A percentile compares a stretch with the other conserved stretches of the same genome.
These are phyloP conservation scores for Cryptoblepharus egeriae DNA, from an alignment of 2,797 vertebrate genomes.

Conservation along the genomic window DNA sequence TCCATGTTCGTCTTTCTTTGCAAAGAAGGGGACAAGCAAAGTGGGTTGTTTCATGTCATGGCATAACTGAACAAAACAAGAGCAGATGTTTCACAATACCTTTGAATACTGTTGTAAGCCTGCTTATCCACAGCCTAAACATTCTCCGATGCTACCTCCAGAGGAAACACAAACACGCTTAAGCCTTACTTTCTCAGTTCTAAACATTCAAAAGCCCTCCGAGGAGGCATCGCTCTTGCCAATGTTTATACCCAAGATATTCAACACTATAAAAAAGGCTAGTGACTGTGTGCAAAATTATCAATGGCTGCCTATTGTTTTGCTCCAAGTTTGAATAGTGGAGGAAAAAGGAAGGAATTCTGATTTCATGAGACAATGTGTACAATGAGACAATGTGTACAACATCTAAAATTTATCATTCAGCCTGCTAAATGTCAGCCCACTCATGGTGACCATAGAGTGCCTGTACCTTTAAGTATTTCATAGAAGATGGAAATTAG, in stretches of 20 bases:
- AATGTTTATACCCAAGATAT: constrained; percentile 7
- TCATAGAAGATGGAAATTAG: too few species aligned
- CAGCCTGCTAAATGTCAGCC: constrained; percentile 59
- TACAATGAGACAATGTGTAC: too few species aligned
- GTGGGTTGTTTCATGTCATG: neutral
- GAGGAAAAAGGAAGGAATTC: constrained; percentile 13
- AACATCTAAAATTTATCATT: constrained; percentile 65
- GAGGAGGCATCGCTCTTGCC: neutral
- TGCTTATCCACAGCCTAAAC: neutral
- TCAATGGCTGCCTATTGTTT: constrained; percentile 23
- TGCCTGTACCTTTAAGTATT: too few species aligned
- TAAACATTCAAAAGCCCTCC: constrained; percentile 5
- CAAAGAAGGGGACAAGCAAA: constrained; percentile 14
- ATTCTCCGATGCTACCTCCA: constrained; percentile 18
- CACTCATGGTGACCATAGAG: too few species aligned
- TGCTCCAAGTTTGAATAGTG: constrained; percentile 6
- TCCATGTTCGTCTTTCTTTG: neutral
- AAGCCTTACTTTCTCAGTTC: constrained; percentile 2
- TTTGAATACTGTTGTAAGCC: neutral
- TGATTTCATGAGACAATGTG: constrained; percentile 46
- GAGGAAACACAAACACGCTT: constrained; percentile 2
- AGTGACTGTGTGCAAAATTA: constrained; percentile 19
- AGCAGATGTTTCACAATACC: neutral
- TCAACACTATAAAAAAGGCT: constrained; percentile 31
- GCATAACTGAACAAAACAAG: constrained; percentile 14